Conservation (phyloP, 1,140 invertebrate genomes). For the Lasioglossum albipes region DNA sequence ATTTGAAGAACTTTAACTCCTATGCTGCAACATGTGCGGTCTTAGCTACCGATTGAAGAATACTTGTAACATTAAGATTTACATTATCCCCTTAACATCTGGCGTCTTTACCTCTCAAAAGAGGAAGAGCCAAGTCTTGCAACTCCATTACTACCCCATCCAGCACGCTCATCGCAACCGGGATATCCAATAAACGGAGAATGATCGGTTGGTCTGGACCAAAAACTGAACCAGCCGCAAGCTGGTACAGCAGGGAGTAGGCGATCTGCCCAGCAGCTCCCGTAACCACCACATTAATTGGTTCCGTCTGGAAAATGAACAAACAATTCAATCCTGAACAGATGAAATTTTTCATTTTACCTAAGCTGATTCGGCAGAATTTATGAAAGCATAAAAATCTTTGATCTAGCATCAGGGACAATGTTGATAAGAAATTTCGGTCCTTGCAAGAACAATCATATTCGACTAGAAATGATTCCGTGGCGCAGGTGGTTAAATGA, state of each 20-base stretch:
- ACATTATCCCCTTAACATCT: background rate
- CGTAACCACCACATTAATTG: conserved; percentile 96
- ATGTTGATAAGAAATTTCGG: background rate
- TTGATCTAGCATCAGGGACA: background rate
- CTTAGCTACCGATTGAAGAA: background rate
- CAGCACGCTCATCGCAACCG: conserved; percentile 95
- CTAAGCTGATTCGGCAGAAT: no score
- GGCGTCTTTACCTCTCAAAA: conserved; percentile 83
- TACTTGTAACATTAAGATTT: background rate
- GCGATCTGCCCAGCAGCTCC: conserved; percentile 99
- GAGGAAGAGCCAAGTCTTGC: conserved; percentile 96
- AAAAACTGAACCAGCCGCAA: conserved; percentile 98
- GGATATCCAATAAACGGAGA: conserved; percentile 96
- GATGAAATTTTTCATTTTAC: no score
- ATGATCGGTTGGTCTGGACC: conserved; percentile 93
- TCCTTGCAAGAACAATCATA: background rate
- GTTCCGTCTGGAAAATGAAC: conserved; percentile 83
- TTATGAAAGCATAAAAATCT: no score
- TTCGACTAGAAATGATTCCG: background rate
- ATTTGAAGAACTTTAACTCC: background rate
- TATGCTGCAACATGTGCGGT: background rate
- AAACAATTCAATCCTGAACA: background rate
- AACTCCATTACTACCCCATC: conserved; percentile 99
- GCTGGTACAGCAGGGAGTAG: conserved; percentile 96
- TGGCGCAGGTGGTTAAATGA: background rate